Percentiles rank a stretch among this genome's conserved stretches.
Evolutionary conservation across 2,888 invertebrate species (phyloP).

Genomic region (Galerucella calmariensis): DNA sequence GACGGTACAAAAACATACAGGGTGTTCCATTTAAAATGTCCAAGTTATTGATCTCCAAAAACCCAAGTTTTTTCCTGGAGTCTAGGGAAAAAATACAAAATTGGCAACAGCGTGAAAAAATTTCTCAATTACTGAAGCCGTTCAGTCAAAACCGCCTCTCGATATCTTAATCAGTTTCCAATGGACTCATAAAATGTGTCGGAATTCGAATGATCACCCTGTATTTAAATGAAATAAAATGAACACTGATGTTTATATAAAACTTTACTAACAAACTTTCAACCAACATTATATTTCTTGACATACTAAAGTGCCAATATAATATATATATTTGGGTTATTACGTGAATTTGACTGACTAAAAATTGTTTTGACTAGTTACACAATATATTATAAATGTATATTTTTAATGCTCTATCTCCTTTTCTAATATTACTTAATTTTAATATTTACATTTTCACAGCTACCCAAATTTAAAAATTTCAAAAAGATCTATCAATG

Average conservation of each 20-base stretch:
- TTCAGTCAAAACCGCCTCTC: too few relatives aligned
- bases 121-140: too few relatives aligned
- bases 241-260: background rate
- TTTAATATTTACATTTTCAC: conserved; percentile 7
- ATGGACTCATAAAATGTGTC: too few relatives aligned
- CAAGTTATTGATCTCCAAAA: too few relatives aligned
- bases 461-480: background rate
- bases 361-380: conserved; percentile 2
- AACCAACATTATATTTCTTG: conserved; percentile 7
- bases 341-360: background rate
- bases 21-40: too few relatives aligned
- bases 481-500: background rate
- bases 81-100: too few relatives aligned
- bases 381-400: background rate
- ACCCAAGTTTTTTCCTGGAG: too few relatives aligned
- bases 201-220: too few relatives aligned
- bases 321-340: background rate
- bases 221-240: background rate
- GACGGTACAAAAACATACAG: too few relatives aligned
- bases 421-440: background rate
- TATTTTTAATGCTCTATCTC: background rate
- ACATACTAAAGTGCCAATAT: conserved; percentile 8
- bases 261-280: conserved; percentile 15
- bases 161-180: too few relatives aligned
- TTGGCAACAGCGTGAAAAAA: too few relatives aligned